Conservation (phyloP, 2,113 vertebrate genomes). For the Myrmophylax atrothorax region DNA sequence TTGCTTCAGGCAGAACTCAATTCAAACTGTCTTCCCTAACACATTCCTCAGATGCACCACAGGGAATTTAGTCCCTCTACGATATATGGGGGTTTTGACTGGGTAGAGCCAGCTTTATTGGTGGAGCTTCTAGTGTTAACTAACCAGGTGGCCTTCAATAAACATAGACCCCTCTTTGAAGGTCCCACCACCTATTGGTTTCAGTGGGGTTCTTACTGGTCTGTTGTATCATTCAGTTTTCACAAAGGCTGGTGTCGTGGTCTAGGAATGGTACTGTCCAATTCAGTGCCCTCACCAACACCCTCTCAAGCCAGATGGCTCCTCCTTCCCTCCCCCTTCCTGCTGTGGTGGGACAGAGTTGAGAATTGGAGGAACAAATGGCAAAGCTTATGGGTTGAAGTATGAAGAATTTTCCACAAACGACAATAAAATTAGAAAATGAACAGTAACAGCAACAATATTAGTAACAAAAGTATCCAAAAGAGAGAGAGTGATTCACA, state of each 20-base stretch:
- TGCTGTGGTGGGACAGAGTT: neutral
- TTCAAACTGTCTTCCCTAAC: too few species aligned
- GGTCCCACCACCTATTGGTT: neutral
- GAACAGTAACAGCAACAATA: neutral
- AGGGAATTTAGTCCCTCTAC: too few species aligned
- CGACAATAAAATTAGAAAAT: neutral
- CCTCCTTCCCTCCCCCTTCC: neutral
- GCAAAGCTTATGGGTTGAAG: neutral
- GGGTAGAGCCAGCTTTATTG: too few species aligned
- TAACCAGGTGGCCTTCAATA: too few species aligned
- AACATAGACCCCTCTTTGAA: too few species aligned
- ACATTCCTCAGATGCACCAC: too few species aligned
- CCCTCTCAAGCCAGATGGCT: neutral
- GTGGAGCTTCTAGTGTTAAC: too few species aligned
- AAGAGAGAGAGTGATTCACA: neutral
- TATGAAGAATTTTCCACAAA: neutral
- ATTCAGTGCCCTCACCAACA: neutral
- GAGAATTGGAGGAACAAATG: neutral
- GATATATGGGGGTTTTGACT: too few species aligned
- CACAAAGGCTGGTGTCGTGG: neutral
- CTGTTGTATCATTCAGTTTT: neutral
- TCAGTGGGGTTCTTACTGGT: neutral
- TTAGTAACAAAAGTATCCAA: neutral
- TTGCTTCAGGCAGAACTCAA: too few species aligned
- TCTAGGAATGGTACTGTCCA: neutral